Evolutionary conservation across 2,797 vertebrate genomes (phyloP), one percentile per base, ranked within the genome.

Genomic region (Heterohyrax brucei): DNA sequence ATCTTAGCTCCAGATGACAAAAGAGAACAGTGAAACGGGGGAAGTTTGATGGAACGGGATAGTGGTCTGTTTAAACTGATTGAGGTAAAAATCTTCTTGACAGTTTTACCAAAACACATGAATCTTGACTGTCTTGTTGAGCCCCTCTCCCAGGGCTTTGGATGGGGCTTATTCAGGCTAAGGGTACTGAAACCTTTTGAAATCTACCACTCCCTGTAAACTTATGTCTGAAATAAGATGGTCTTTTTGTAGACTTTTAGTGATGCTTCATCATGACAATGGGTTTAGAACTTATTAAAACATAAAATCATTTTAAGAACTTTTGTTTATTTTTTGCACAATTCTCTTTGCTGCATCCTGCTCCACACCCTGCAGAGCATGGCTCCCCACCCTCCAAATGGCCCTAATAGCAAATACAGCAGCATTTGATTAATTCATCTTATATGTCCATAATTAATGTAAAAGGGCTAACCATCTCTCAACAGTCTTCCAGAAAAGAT

Each of bases 371-470:
- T 86, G 95, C 78, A 72, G 95, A 91, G 88, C 85, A 86, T 48
- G 68, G 91, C 73, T 80, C 62, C 33, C 50, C 28, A 2, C 18
- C 56, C 44, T 33, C 33, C 22, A 88, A 28, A 10, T 94, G 95
- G 85, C 66, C 96, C 95, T 95, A 87, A 96, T 84, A 94, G 79
- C 87, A 96, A 97, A 93, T 96, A 92, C 75, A 89, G 94, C 77
- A 76, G 95, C 93, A 94, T 96, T 90, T 97, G 96, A 98, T 97
- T 97, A 95, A 97, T 96, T 94, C 94, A 96, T 95, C 93, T 96
- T 96, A 95, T 96, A 97, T 95, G 76, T 88, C 97, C 97, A 96
- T 97, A 97, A 97, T 96, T 97, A 96, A 97, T 90, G 87, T 94
- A 96, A 94, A 97, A 97, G 77, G 79, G 77, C 85, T 94, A 97